Base-by-base conservation (phyloP, 2,888 invertebrate genomes). In the Xestia ashworthii region DNA sequence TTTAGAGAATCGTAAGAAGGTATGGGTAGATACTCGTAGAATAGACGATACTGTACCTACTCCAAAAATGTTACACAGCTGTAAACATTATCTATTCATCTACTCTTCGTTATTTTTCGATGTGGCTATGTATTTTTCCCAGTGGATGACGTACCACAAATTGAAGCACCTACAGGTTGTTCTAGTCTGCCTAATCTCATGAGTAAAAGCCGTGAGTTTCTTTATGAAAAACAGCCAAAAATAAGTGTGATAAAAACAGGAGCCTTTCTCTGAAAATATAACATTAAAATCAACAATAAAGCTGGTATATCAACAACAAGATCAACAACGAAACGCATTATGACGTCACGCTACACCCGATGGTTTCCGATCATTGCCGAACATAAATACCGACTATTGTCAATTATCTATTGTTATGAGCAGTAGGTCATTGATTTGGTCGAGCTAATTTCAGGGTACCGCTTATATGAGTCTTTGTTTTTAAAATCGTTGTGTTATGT, bases 311-410 rank as follows among this genome's bases (percentile, higher is more conserved):
- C 22, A n/a, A 65, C n/a, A 65, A 50, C 38, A 70, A 70, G 55
- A 82, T 64, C n/a, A 48, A 55, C 38, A 46, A 38, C 64, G 32
- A 80, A 68, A 64, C 66, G 32, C 22, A 55, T 25, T 67, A 58
- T 66, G 41, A 65, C 85, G 64, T 80, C 85, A 84, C 65, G 71
- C 11, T 12, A 44, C 25, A 38, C 55, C 64, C 68, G 66, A 66
- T 0, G 12, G 25, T 72, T 73, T 70, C 69, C 80, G 65, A 84
- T 81, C 48, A 80, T 60, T 71, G 44, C 74, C 64, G 67, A 81
- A 64, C 74, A 50, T 32, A 55, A 71, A 71, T 82, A 66, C 71
- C 71, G 25, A n/a, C 81, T 60, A 85, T 85, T 85, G 81, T 78
- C 68, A 62, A 78, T 76, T 84, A 75, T 71, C 65, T n/a, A 78